Evolutionary conservation across 2,888 invertebrate genomes (phyloP).

Genomic region (Elegia similella): DNA sequence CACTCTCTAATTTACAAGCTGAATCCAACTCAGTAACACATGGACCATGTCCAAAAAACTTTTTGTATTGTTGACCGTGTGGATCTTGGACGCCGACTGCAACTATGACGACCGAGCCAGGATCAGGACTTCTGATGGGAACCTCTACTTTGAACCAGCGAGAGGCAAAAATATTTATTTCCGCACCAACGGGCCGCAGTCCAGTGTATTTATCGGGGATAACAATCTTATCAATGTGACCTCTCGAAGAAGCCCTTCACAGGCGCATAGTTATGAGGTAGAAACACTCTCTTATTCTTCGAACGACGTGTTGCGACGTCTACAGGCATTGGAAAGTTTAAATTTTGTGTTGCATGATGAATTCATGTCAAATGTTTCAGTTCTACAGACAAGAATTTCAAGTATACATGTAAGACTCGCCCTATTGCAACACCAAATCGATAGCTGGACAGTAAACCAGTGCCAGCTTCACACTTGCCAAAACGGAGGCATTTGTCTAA

Average conservation of each 20-base stretch:
- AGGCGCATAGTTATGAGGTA: slow-evolving; percentile 26
- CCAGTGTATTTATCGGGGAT: slow-evolving; percentile 85
- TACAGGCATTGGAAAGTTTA: slow-evolving; percentile 51
- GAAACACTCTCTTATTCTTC: slow-evolving; percentile 36
- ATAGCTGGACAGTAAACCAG: slow-evolving; percentile 78
- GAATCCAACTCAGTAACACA: slow-evolving; percentile 26
- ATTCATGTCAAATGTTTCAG: slow-evolving; percentile 41
- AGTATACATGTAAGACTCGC: slow-evolving; percentile 61
- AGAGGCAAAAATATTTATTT: slow-evolving; percentile 90
- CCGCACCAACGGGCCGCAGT: slow-evolving; percentile 84
- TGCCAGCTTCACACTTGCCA: slow-evolving; percentile 89
- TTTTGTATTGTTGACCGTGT: slow-evolving; percentile 41
- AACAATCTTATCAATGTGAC: slow-evolving; percentile 82
- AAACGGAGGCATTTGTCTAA: slow-evolving; percentile 91
- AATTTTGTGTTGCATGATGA: slow-evolving; percentile 30
- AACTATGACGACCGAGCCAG: slow-evolving; percentile 82
- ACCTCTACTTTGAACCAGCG: slow-evolving; percentile 90
- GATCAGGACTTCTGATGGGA: slow-evolving; percentile 85
- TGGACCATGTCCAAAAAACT: slow-evolving; percentile 50
- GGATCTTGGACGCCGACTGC: slow-evolving; percentile 46
- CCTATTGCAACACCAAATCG: slow-evolving; percentile 64
- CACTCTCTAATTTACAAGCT: slow-evolving; percentile 11
- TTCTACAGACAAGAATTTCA: slow-evolving; percentile 48
- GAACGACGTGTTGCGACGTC: slow-evolving; percentile 45
- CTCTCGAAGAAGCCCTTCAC: slow-evolving; percentile 34